Evolutionary conservation across 92 coral and sea anemone genomes (phyloP).

Genomic region (Meandrina meandrites): DNA sequence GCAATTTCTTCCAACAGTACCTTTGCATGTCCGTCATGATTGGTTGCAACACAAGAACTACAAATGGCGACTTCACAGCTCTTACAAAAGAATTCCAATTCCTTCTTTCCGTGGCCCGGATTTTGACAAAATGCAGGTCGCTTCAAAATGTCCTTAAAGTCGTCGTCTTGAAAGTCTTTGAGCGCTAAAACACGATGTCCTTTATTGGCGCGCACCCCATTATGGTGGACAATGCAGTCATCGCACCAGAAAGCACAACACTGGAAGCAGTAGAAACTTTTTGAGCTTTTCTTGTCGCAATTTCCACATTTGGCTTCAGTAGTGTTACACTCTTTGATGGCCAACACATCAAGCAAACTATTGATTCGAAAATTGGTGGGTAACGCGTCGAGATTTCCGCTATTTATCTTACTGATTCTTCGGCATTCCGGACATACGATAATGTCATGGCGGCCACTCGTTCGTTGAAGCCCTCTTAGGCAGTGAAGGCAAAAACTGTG

Average conservation of each 20-base stretch:
- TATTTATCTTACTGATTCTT: background rate
- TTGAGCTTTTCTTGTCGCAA: constrained; percentile 35
- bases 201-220: constrained; percentile 13
- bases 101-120: constrained; percentile 41
- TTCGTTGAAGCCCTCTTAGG: constrained; percentile 19
- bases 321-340: constrained; percentile 23
- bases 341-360: constrained; percentile 45
- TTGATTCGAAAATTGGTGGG: constrained; percentile 47
- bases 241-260: constrained; percentile 40
- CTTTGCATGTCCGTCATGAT: constrained; percentile 27
- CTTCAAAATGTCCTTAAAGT: constrained; percentile 33
- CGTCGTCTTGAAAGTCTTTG: constrained; percentile 22
- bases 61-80: constrained; percentile 30
- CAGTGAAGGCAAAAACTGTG: constrained; percentile 52
- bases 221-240: constrained; percentile 38
- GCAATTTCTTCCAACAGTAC: constrained; percentile 26
- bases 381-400: constrained; percentile 27
- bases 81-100: constrained; percentile 40
- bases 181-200: constrained; percentile 38
- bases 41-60: constrained; percentile 30
- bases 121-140: constrained; percentile 38
- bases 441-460: background rate
- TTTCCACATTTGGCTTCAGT: constrained; percentile 34
- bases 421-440: constrained; percentile 40
- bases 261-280: constrained; percentile 46